Evolutionary conservation across 2,888 invertebrate genomes (phyloP), one percentile per base, ranked within the genome.

Genomic region (Hypsopygia costalis): DNA sequence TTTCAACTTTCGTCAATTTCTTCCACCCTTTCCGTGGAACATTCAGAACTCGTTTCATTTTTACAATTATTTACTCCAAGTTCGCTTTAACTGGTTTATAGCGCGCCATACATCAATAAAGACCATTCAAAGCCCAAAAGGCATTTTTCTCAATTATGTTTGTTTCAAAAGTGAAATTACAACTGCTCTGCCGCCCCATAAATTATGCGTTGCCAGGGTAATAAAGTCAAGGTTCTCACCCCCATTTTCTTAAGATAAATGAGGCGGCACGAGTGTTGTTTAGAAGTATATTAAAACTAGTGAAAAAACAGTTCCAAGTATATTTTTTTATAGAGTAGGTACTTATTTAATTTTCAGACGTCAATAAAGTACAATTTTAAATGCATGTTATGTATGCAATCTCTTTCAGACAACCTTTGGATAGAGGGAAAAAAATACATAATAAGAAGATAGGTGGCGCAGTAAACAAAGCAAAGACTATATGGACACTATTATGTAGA

Each of bases 221-320:
- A 64, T 63, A 60, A 64, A 62, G 46, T 55, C 47, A 44, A 46
- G n/a, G 48, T 56, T 49, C 48, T 49, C 49, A 51, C 62, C 63
- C 51, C 50, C 63, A 62, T 63, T 73, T 68, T 55, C 53, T 58
- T 50, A 52, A 65, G 57, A 70, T 51, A 68, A 69, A 69, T 67
- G 66, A 58, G 51, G 38, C 57, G 58, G 48, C 44, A 55, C 58
- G 46, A 41, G 52, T 41, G 48, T 46, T 47, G 46, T 57, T 57
- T 48, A 33, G 2, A 16, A 3, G 4, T 3, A 2, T 16, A 16
- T 16, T 16, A 16, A 16, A 16, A 16, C 16, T 16, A 16, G 16
- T 16, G 4, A 4, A 16, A 16, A 4, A 16, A 16, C 16, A 16
- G 16, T 16, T 2, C 16, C 16, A 4, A 16, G n/a, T n/a, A n/a